These are phyloP conservation scores for Argyresthia goedartella DNA, from an alignment of 2,888 invertebrate species.

Conservation along the genomic window DNA sequence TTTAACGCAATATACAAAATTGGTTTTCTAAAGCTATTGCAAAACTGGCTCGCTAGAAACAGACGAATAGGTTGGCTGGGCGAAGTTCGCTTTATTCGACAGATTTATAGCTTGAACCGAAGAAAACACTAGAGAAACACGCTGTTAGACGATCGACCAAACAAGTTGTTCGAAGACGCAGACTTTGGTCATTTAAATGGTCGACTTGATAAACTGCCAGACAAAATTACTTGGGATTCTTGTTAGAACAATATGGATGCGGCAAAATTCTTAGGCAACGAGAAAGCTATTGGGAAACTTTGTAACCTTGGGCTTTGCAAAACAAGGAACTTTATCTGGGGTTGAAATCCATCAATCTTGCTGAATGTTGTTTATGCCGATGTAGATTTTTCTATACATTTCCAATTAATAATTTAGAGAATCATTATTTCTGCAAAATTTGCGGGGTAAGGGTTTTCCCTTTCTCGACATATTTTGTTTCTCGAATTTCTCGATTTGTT, in stretches of 20 bases:
- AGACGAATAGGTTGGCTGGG: conserved; percentile 51
- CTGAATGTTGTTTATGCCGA: not conserved
- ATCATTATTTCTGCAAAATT: not conserved
- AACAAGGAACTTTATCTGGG: not conserved
- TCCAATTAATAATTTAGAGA: not conserved
- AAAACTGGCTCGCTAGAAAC: conserved; percentile 36
- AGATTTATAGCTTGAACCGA: conserved; percentile 60
- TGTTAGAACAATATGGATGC: conserved; percentile 9
- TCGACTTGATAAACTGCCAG: conserved; percentile 54
- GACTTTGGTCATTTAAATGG: conserved; percentile 64
- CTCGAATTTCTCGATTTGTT: too few species aligned
- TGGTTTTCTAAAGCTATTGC: conserved; percentile 54
- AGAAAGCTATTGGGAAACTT: not conserved
- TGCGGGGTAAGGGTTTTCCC: not conserved
- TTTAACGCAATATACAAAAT: conserved; percentile 58
- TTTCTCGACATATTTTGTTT: too few species aligned
- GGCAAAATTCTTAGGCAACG: not conserved
- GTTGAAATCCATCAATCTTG: not conserved
- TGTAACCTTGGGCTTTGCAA: not conserved
- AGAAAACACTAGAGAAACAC: conserved; percentile 36
- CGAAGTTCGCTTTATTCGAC: conserved; percentile 46
- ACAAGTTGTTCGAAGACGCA: conserved; percentile 51
- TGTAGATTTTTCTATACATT: not conserved
- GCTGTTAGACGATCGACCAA: conserved; percentile 44
- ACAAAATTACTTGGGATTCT: conserved; percentile 32